Conservation (phyloP, 2,888 invertebrate species). For the Caenorhabditis afra region DNA sequence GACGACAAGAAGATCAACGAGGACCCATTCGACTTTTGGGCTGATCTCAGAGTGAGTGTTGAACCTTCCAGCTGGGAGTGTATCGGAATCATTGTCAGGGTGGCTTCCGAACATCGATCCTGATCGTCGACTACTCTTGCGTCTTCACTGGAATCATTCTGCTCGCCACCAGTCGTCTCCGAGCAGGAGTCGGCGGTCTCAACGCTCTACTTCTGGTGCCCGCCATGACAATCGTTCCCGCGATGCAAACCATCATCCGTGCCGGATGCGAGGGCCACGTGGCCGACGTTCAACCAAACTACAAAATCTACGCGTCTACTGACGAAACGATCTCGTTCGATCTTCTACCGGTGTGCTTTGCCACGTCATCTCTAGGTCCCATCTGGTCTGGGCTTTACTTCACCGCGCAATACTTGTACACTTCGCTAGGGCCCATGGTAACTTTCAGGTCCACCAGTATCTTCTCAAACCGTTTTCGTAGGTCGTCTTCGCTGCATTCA, state of each 20-base stretch:
- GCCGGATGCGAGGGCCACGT: slow-evolving; percentile 71
- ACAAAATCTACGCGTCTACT: slow-evolving; percentile 64
- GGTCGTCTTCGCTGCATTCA: slow-evolving; percentile 63
- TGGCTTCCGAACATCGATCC: slow-evolving; percentile 64
- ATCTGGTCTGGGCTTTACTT: slow-evolving; percentile 66
- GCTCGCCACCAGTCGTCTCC: slow-evolving; percentile 63
- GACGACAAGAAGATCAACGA: slow-evolving; percentile 53
- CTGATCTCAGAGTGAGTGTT: slow-evolving; percentile 62
- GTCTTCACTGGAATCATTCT: slow-evolving; percentile 70
- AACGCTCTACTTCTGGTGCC: slow-evolving; percentile 58
- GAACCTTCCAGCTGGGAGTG: too few species aligned
- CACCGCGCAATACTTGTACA: slow-evolving; percentile 66
- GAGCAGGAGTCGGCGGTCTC: slow-evolving; percentile 62
- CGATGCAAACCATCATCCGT: slow-evolving; percentile 60
- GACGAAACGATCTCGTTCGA: slow-evolving; percentile 71
- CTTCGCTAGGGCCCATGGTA: slow-evolving; percentile 70
- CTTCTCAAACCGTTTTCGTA: slow-evolving; percentile 5
- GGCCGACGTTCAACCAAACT: slow-evolving; percentile 63
- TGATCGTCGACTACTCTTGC: slow-evolving; percentile 67
- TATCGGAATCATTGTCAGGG: slow-evolving; percentile 40
- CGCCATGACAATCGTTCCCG: slow-evolving; percentile 56
- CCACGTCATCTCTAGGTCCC: slow-evolving; percentile 62
- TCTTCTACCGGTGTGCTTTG: slow-evolving; percentile 70
- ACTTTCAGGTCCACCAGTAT: not conserved
- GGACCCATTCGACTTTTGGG: slow-evolving; percentile 68